Evolutionary conservation across 2,888 invertebrate genomes (phyloP), one percentile per base, ranked within the genome.

Genomic region (Athetis lepigone): DNA sequence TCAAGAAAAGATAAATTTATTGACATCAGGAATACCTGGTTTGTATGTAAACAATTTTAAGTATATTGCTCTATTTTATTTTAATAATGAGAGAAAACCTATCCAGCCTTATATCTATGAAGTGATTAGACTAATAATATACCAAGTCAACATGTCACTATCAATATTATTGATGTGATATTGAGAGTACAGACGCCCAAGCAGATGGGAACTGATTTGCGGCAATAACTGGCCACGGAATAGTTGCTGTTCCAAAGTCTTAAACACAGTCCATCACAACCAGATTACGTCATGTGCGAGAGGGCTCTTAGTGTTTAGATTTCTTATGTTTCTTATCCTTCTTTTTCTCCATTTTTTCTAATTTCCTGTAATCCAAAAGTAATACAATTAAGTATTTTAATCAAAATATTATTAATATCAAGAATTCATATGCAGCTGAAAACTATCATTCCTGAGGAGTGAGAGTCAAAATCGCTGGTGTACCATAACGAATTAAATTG

Each of bases 341-440:
- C 75, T 95, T 95, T 74, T 94, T 95, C 73, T 97, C 97, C 69
- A 97, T 92, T 88, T 97, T 96, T 77, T 97, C 96, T 51, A 97
- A 87, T 89, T 97, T 97, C 75, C 96, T 96, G 86, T 39, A 92
- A 95, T 52, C 3, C 68, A 0, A 39, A 40, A 27, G 27, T 11
- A 33, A 33, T 9, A 33, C 11, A 33, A n/a, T n/a, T n/a, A n/a
- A n/a, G n/a, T n/a, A n/a, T n/a, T n/a, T n/a, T n/a, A n/a, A n/a
- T n/a, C n/a, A n/a, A n/a, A n/a, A n/a, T n/a, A n/a, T n/a, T n/a
- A n/a, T n/a, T n/a, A n/a, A n/a, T n/a, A n/a, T n/a, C n/a, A n/a
- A n/a, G n/a, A n/a, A n/a, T n/a, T n/a, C n/a, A n/a, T n/a, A n/a
- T n/a, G n/a, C n/a, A n/a, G n/a, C n/a, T n/a, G n/a, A n/a, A n/a